A percentile compares a stretch with the other conserved stretches of the same genome.
These are phyloP conservation scores for Pharmacophagus antenor DNA, from an alignment of 2,888 invertebrate genomes.

Conservation along the genomic window DNA sequence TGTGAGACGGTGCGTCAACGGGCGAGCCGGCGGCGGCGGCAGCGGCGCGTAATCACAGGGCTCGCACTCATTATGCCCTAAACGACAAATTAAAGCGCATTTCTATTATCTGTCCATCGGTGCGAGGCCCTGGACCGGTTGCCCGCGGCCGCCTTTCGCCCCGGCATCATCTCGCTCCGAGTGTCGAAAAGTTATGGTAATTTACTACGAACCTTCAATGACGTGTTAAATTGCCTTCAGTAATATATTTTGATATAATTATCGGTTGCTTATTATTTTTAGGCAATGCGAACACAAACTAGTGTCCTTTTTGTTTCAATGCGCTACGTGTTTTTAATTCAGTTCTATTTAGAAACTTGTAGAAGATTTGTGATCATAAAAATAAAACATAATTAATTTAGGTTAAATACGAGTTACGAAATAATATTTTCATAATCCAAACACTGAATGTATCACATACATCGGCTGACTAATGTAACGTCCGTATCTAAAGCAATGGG, in stretches of 20 bases:
- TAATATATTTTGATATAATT: slow-evolving; percentile 19
- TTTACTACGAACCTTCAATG: slow-evolving; percentile 24
- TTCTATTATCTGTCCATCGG: slow-evolving; percentile 78
- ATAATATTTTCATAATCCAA: neutral
- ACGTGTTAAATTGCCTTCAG: slow-evolving; percentile 29
- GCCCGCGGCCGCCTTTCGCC: slow-evolving; percentile 46
- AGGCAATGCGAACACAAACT: slow-evolving; percentile 8
- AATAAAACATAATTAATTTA: too few relatives aligned
- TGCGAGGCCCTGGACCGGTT: slow-evolving; percentile 67
- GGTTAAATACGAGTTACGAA: neutral
- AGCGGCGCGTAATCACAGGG: slow-evolving; percentile 82
- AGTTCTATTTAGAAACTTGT: too few relatives aligned
- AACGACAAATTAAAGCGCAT: slow-evolving; percentile 81
- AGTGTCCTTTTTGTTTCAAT: slow-evolving; percentile 6
- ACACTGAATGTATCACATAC: slow-evolving; percentile 3
- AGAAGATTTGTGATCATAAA: too few relatives aligned
- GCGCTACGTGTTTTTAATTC: too few relatives aligned
- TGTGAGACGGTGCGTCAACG: slow-evolving; percentile 71
- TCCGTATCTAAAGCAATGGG: slow-evolving; percentile 51
- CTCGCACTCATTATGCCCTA: slow-evolving; percentile 77
- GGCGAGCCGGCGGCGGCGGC: slow-evolving; percentile 74
- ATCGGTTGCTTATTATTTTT: slow-evolving; percentile 25
- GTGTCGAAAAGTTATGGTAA: slow-evolving; percentile 29
- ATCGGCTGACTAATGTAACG: slow-evolving; percentile 29
- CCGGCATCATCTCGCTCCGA: slow-evolving; percentile 29